Percentiles rank a stretch among this genome's conserved stretches.
Evolutionary conservation across 2,113 vertebrate genomes (phyloP).

Genomic region (Pyxicephalus adspersus): DNA sequence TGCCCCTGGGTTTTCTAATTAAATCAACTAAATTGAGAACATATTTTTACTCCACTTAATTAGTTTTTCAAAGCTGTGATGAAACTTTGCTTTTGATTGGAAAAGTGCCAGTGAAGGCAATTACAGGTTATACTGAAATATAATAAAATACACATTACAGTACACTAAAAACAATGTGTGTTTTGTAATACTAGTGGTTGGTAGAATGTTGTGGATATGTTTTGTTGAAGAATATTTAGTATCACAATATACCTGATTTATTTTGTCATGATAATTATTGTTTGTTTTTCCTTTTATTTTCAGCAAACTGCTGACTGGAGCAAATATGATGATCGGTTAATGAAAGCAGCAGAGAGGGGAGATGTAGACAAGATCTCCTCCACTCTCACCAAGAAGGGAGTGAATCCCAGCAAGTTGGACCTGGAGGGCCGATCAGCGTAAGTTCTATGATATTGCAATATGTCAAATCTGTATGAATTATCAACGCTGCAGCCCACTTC

Average conservation of each 20-base stretch:
- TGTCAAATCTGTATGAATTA: no score
- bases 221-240: neutral
- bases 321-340: constrained; percentile 95
- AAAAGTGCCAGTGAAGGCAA: no score
- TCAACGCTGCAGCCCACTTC: no score
- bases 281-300: constrained; percentile 12
- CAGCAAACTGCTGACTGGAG: constrained; percentile 92
- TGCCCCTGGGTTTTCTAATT: no score
- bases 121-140: no score
- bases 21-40: no score
- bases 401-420: constrained; percentile 89
- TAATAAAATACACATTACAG: no score
- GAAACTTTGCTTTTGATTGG: no score
- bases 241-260: neutral
- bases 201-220: neutral
- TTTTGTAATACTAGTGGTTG: neutral
- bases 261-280: neutral
- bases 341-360: constrained; percentile 94
- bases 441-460: constrained; percentile 68
- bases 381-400: constrained; percentile 91
- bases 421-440: constrained; percentile 94
- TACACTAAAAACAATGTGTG: no score
- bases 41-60: no score
- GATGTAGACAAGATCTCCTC: constrained; percentile 93
- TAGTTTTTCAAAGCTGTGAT: no score